Percentiles rank a stretch among this genome's conserved stretches.
phyloP scores from a whole-genome alignment of 2,888 invertebrate genomes.

The Leptothorax acervorum region DNA sequence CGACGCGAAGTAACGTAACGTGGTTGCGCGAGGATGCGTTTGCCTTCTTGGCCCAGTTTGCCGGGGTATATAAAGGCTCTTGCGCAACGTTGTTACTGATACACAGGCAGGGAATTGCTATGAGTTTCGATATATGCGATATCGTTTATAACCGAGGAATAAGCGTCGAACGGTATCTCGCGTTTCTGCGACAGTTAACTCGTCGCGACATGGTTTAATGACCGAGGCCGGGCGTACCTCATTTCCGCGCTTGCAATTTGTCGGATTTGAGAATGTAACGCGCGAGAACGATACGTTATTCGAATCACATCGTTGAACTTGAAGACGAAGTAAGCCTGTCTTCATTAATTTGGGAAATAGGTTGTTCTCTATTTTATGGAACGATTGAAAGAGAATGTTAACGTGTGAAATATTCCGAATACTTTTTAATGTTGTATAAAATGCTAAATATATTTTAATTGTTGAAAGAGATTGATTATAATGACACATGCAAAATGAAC shows the following conservation, averaged over 20 bases:
- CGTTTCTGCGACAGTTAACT: conserved; percentile 25
- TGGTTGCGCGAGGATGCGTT: conserved; percentile 52
- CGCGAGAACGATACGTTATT: not conserved
- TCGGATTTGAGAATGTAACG: not conserved
- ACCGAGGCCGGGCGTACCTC: conserved; percentile 28
- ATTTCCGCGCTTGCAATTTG: conserved; percentile 36
- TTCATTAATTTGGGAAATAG: not conserved
- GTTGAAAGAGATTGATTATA: not conserved
- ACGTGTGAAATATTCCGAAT: not conserved
- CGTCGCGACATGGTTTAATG: conserved; percentile 38
- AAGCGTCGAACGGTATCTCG: conserved; percentile 19
- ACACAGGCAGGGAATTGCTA: conserved; percentile 43
- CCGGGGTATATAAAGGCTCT: conserved; percentile 46
- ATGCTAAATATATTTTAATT: not conserved
- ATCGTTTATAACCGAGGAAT: conserved; percentile 34
- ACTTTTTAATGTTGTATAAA: not conserved
- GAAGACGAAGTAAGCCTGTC: not conserved
- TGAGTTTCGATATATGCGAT: conserved; percentile 46
- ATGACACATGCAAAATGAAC: not conserved
- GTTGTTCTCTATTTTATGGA: not conserved
- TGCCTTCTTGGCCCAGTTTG: conserved; percentile 59
- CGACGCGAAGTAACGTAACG: conserved; percentile 57
- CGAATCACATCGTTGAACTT: not conserved
- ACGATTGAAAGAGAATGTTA: conserved; percentile 2
- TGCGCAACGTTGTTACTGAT: conserved; percentile 45